Base-by-base conservation (phyloP, 2,797 vertebrate species). In the Aeoliscus strigatus region DNA sequence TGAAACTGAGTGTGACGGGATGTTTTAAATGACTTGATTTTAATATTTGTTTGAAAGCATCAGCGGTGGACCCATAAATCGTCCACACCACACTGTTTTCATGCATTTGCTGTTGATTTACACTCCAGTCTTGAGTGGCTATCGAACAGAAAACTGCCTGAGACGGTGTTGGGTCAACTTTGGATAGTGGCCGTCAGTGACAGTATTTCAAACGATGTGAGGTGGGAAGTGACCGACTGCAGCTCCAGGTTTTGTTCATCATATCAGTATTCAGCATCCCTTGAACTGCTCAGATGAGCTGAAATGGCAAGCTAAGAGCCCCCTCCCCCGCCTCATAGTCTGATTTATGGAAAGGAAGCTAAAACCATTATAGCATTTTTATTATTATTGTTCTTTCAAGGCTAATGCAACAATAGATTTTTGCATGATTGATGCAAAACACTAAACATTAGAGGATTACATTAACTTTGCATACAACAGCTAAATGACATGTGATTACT, bases 311-410 rank as follows among this genome's bases (percentile, higher is more conserved):
- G 82, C 87, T 88, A 81, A 84, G 84, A 83, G 80, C 52, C 79
- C 72, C 77, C 79, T 81, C 70, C 79, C 62, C 60, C 68, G 69
- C 67, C 67, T 66, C 38, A 43, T 26, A 57, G 61, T 46, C 77
- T 86, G 88, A 90, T 90, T 90, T 89, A 90, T 88, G 82, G 77
- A 84, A 86, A 88, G 88, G 85, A 89, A 88, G 88, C 86, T 77
- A 82, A 86, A 85, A 87, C 86, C 86, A 89, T 89, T 88, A 89
- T 85, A 88, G 86, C 86, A 81, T 88, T 89, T 89, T 89, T 90
- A 89, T 90, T 90, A 90, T 90, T 89, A 89, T 90, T 88, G 88
- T 89, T 90, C 86, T 90, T 90, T 87, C 89, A 89, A 87, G 86
- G 87, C 87, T 90, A 89, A 89, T 89, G 88, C 86, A 89, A 88